phyloP scores from a whole-genome alignment of 2,113 vertebrate genomes.

The Microcebus ravelobensis region DNA sequence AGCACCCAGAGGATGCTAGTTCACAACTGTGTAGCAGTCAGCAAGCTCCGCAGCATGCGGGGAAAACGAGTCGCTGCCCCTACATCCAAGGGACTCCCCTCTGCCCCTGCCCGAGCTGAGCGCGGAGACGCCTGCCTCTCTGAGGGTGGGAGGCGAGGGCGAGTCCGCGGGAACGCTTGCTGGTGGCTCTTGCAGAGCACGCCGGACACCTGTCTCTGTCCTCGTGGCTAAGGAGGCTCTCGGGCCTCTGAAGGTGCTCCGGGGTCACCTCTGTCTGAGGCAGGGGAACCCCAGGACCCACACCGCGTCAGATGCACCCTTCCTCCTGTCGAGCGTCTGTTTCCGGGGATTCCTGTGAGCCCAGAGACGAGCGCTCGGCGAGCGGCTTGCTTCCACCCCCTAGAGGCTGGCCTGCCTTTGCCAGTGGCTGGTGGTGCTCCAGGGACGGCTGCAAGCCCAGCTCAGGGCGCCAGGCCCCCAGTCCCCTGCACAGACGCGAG shows the following conservation, averaged over 20 bases:
- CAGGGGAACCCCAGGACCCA: rapidly evolving
- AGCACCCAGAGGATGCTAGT: rapidly evolving
- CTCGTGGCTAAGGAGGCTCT: rapidly evolving
- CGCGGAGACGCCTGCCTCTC: too few relatives aligned
- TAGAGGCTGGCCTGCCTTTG: rapidly evolving
- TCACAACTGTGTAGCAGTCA: rapidly evolving
- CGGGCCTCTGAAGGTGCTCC: rapidly evolving
- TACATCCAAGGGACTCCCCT: rapidly evolving
- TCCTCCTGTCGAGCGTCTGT: too few relatives aligned
- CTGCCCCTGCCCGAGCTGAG: too few relatives aligned
- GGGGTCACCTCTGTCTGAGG: rapidly evolving
- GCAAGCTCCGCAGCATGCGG: rapidly evolving
- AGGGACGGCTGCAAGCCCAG: too few relatives aligned
- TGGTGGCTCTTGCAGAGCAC: not conserved
- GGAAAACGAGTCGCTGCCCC: rapidly evolving
- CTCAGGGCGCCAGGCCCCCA: rapidly evolving
- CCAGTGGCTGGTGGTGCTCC: rapidly evolving
- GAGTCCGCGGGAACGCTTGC: rapidly evolving
- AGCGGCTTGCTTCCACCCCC: rapidly evolving
- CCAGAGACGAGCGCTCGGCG: rapidly evolving
- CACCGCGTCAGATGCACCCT: not conserved
- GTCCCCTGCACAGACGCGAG: rapidly evolving
- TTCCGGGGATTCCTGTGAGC: rapidly evolving
- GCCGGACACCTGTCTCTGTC: rapidly evolving
- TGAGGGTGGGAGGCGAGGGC: rapidly evolving